Conservation (phyloP, 2,888 invertebrate genomes). For the Trissolcus japonicus region DNA sequence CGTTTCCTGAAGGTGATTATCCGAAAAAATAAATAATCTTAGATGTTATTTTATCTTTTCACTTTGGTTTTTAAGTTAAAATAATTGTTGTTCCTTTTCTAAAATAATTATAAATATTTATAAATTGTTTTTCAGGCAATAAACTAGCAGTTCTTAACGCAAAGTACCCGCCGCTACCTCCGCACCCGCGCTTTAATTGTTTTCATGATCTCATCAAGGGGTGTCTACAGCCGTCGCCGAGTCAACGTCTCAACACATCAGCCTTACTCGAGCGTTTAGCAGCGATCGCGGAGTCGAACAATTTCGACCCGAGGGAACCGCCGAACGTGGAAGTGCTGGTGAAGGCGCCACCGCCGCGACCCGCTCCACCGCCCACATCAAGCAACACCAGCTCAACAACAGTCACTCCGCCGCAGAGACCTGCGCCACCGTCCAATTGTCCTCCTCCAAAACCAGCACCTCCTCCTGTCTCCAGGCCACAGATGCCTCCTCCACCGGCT, state of each 20-base stretch:
- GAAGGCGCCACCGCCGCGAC: constrained; percentile 65
- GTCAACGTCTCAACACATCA: constrained; percentile 86
- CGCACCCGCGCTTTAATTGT: constrained; percentile 87
- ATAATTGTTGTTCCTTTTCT: not conserved
- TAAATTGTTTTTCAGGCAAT: constrained; percentile 76
- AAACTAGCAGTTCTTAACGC: constrained; percentile 97
- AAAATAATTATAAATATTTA: not conserved
- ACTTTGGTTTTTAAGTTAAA: not conserved
- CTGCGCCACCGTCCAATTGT: constrained; percentile 55
- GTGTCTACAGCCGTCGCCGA: constrained; percentile 89
- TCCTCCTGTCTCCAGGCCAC: constrained; percentile 52
- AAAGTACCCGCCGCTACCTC: constrained; percentile 90
- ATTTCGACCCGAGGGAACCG: constrained; percentile 88
- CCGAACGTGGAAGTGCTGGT: constrained; percentile 79
- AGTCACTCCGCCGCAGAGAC: constrained; percentile 67
- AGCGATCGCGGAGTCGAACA: constrained; percentile 91
- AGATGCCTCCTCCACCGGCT: constrained; percentile 70
- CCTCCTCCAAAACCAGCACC: constrained; percentile 54
- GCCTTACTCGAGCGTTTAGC: constrained; percentile 90
- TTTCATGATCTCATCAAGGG: constrained; percentile 89
- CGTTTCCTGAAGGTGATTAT: constrained; percentile 91
- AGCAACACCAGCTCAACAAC: constrained; percentile 69
- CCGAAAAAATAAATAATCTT: not conserved
- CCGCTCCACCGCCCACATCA: constrained; percentile 67
- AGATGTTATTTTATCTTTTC: too few species aligned